These are phyloP conservation scores for Menidia menidia DNA, from an alignment of 2,797 vertebrate species.

Conservation along the genomic window DNA sequence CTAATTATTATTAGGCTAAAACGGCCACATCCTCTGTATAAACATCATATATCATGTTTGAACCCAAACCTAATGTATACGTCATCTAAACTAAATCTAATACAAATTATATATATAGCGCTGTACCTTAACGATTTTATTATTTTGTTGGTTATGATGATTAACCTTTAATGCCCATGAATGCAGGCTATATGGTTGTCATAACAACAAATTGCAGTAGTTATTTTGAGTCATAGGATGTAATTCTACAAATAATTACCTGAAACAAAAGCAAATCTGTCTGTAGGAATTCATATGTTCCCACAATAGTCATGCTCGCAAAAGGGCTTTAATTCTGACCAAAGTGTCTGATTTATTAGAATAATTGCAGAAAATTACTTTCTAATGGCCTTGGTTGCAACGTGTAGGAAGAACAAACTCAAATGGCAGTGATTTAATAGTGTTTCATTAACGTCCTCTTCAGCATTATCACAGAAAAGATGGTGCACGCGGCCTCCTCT, in stretches of 20 bases:
- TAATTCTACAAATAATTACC: background rate
- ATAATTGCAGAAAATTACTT: slow-evolving; percentile 7
- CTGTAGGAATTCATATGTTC: background rate
- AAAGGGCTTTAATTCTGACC: slow-evolving; percentile 18
- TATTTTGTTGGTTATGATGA: background rate
- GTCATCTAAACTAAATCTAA: background rate
- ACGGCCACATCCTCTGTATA: background rate
- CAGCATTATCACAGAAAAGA: background rate
- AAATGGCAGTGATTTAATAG: slow-evolving; percentile 21
- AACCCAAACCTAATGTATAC: too few species aligned
- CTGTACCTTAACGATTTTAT: background rate
- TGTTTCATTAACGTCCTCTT: background rate
- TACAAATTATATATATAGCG: background rate
- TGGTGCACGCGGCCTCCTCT: too few species aligned
- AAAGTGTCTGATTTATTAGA: slow-evolving; percentile 6
- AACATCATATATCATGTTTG: background rate
- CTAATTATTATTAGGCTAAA: background rate
- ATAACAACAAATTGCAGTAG: background rate
- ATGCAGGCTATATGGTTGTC: background rate
- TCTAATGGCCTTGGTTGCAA: slow-evolving; percentile 15
- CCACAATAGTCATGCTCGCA: slow-evolving; percentile 10
- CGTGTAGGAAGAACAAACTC: slow-evolving; percentile 5
- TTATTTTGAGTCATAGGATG: background rate
- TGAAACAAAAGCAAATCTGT: background rate
- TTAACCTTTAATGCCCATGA: background rate